These are phyloP conservation scores for Pangasius djambal DNA, from an alignment of 2,797 vertebrate genomes.

Conservation along the genomic window DNA sequence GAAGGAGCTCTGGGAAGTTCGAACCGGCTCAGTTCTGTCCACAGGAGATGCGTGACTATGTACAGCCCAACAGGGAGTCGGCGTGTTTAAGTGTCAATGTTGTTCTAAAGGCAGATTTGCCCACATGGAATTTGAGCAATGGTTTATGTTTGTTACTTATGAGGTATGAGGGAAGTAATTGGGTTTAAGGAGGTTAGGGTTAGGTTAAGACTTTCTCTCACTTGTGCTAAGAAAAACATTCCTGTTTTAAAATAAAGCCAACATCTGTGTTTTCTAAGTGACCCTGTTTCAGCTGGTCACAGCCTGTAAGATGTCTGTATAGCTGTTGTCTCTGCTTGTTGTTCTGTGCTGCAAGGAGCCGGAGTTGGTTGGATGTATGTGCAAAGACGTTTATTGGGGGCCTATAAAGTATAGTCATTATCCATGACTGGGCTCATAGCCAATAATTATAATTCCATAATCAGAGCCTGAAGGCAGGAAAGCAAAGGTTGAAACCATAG, in stretches of 20 bases:
- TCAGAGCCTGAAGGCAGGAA: neutral
- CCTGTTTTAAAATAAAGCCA: constrained; percentile 19
- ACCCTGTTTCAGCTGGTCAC: constrained; percentile 1
- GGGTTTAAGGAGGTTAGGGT: constrained; percentile 22
- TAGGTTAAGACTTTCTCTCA: constrained; percentile 1
- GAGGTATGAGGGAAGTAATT: constrained; percentile 13
- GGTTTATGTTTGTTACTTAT: neutral
- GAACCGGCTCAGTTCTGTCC: neutral
- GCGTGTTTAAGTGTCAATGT: neutral
- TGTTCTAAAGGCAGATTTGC: neutral
- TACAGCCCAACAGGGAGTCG: neutral
- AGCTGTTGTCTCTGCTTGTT: neutral
- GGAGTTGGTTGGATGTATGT: neutral
- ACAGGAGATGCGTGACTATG: neutral
- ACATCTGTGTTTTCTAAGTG: constrained; percentile 19
- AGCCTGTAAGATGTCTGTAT: neutral
- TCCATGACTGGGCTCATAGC: neutral
- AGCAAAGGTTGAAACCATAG: neutral
- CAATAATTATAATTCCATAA: neutral
- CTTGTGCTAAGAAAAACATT: neutral
- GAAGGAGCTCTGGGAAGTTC: neutral
- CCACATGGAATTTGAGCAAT: neutral
- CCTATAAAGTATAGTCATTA: neutral
- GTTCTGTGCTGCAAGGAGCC: neutral
- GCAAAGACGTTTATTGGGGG: neutral